Evolutionary conservation across 1,140 invertebrate species (phyloP).

Genomic region (Acyrthosiphon pisum): DNA sequence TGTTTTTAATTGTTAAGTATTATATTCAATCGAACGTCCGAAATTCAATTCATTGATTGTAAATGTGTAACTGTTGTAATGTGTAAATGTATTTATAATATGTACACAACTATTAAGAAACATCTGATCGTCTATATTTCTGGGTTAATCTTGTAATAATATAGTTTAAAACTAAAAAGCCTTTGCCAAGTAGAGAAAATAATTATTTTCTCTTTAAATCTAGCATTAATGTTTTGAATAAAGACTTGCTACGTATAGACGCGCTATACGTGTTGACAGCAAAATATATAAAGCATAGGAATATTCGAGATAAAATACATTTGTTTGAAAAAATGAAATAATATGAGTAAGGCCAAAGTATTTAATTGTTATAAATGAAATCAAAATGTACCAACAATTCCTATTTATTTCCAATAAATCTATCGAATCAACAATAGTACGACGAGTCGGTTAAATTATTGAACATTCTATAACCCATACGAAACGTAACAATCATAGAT

Average conservation of each 20-base stretch:
- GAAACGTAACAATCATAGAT: background rate
- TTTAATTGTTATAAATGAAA: background rate
- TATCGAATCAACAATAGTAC: background rate
- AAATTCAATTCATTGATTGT: background rate
- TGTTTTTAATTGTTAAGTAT: slow-evolving; percentile 28
- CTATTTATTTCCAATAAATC: background rate
- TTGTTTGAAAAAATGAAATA: background rate
- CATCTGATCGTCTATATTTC: background rate
- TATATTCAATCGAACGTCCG: background rate
- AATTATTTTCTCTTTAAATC: background rate
- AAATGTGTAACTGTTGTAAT: background rate
- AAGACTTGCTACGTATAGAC: background rate
- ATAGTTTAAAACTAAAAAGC: background rate
- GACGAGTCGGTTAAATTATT: background rate
- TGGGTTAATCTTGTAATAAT: background rate
- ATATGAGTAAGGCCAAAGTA: background rate
- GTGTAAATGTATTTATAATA: background rate
- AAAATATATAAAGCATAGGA: background rate
- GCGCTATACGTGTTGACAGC: background rate
- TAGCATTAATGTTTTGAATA: background rate
- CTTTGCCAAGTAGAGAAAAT: background rate
- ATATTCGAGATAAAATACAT: background rate
- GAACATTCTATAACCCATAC: background rate
- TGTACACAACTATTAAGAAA: background rate
- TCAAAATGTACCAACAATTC: background rate